These are phyloP conservation scores for Cyphomyrmex costatus DNA, from an alignment of 1,140 invertebrate genomes.

Conservation along the genomic window DNA sequence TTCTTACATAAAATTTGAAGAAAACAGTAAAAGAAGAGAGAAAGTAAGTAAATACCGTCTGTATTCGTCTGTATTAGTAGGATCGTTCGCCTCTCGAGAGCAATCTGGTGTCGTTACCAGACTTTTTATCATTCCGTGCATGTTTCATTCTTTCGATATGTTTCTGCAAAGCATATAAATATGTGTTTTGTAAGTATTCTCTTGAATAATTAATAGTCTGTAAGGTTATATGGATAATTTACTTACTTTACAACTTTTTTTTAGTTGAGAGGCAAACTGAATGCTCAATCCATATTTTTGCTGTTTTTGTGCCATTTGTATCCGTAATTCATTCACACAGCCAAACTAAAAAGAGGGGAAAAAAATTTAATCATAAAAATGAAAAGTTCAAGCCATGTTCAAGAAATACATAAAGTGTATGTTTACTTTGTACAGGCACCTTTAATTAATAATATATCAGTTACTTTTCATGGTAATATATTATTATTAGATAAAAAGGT, in stretches of 20 bases:
- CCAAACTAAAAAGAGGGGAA: too few species aligned
- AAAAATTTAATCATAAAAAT: too few species aligned
- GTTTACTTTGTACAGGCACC: too few species aligned
- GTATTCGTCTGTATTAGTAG: constrained; percentile 97
- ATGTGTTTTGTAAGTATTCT: not conserved
- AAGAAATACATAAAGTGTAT: too few species aligned
- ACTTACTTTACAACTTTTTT: constrained; percentile 77
- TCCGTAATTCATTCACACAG: constrained; percentile 73
- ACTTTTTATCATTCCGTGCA: constrained; percentile 84
- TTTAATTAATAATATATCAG: too few species aligned
- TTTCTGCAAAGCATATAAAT: constrained; percentile 76
- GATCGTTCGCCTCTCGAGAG: constrained; percentile 98
- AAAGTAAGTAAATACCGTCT: constrained; percentile 88
- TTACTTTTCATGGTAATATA: too few species aligned
- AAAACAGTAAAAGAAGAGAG: not conserved
- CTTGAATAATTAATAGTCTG: not conserved
- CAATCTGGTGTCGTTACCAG: constrained; percentile 85
- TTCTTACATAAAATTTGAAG: not conserved
- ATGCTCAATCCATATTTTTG: constrained; percentile 73
- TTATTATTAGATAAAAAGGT: too few species aligned
- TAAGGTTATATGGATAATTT: constrained; percentile 8
- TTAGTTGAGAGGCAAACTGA: constrained; percentile 70
- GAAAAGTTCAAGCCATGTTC: too few species aligned
- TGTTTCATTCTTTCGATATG: constrained; percentile 78
- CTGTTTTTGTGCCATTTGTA: constrained; percentile 76